Base-by-base conservation (phyloP, 2,888 invertebrate genomes). In the Dorcus parallelipipedus region DNA sequence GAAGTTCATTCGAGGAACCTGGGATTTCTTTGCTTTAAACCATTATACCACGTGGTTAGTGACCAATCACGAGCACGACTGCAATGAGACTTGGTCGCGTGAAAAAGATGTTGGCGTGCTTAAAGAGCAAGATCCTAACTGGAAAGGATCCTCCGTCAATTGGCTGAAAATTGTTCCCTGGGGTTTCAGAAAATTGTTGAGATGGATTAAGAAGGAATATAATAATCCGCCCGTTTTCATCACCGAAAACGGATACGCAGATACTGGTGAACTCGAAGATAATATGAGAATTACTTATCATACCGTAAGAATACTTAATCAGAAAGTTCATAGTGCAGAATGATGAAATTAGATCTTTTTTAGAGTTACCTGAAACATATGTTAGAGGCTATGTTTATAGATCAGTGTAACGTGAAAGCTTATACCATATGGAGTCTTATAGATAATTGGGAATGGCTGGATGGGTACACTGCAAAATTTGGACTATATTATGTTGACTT, bases 381-480 rank as follows among this genome's bases (percentile, higher is more conserved):
- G 10, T 75, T 81, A 45, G 67, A 75, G 2, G 84, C 85, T 0
- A 69, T 87, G 0, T 65, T 70, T 0, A 78, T 81, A 40, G 86
- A 87, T 71, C 81, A 82, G 0, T 86, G 84, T 62, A 79, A 80
- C 51, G 81, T 89, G 0, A 72, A 79, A 7, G 89, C 86, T 0
- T 93, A 91, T 70, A 84, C 88, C 0, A 84, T 86, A 54, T 92
- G 92, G 91, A 88, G 88, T 63, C 76, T 93, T 10, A 82, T 93
- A 76, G 93, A 94, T 70, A 90, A 90, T 71, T 90, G 88, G 75
- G 92, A 93, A 74, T 93, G 92, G 92, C 80, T 81, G 58, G 80
- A 82, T 45, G 93, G 92, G 26, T 92, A 83, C 71, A 84, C 85
- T 84, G 80, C 82, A 62, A 83, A 82, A 71, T 91, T 87, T 75